These are phyloP conservation scores for Channa maculata DNA, from an alignment of 2,113 vertebrate species.

Conservation along the genomic window DNA sequence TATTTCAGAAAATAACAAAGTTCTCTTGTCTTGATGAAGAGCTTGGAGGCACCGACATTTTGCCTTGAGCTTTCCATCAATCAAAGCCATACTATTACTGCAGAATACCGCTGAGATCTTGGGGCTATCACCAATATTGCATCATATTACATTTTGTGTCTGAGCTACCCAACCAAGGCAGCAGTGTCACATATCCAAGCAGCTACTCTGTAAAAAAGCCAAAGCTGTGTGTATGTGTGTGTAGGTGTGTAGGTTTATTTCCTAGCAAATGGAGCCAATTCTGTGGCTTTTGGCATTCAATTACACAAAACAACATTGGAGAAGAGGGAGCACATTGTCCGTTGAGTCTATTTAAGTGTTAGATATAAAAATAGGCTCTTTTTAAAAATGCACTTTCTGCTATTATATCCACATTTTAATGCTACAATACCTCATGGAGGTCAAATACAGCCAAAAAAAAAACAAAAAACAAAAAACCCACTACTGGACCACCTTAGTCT, in stretches of 20 bases:
- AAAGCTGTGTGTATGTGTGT: not conserved
- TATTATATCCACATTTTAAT: slow-evolving; percentile 19
- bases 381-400: slow-evolving; percentile 1
- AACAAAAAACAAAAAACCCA: no score
- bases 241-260: slow-evolving; percentile 6
- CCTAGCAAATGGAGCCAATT: slow-evolving; percentile 39
- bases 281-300: slow-evolving; percentile 41
- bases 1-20: slow-evolving; percentile 61
- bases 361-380: slow-evolving; percentile 27
- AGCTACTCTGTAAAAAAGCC: slow-evolving; percentile 1
- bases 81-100: slow-evolving; percentile 62
- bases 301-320: slow-evolving; percentile 20
- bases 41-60: slow-evolving; percentile 61
- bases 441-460: not conserved
- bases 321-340: not conserved
- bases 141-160: slow-evolving; percentile 60
- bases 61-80: slow-evolving; percentile 68
- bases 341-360: not conserved
- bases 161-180: slow-evolving; percentile 45
- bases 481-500: not conserved
- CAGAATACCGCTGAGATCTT: slow-evolving; percentile 46
- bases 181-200: slow-evolving; percentile 33
- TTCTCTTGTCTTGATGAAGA: slow-evolving; percentile 59
- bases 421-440: not conserved
- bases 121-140: slow-evolving; percentile 58